Base-by-base conservation (phyloP, 2,113 vertebrate species). In the Eleginops maclovinus region DNA sequence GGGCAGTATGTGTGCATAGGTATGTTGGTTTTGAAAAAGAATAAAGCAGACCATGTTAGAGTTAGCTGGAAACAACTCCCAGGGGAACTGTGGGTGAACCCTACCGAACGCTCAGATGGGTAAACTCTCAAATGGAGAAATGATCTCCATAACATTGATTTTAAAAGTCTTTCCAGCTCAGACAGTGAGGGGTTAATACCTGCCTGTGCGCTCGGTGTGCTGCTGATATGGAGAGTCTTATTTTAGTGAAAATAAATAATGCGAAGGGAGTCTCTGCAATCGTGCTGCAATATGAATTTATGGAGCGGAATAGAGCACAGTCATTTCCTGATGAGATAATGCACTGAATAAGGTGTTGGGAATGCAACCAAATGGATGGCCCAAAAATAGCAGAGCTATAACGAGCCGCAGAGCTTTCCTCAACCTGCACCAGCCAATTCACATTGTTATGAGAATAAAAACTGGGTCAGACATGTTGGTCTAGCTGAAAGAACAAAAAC, bases 391-490 rank as follows among this genome's bases (percentile, higher is more conserved):
- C 58, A 59, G 61, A 3, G 40, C 58, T 70, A 51, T 87, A 81
- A 66, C 51, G 79, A 79, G 54, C 64, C 54, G 41, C 24, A 49
- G 1, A 46, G 72, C 36, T 74, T 67, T 70, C 19, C 31, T 24
- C 53, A 83, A 87, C 47, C 74, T 80, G 64, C 56, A 63, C 17
- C 1, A 17, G 40, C 31, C 21, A 40, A 36, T 68, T 79, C 58
- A 61, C 60, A 70, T 75, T 66, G 73, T 79, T 26, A 64, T 71
- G 50, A 82, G 46, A 51, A 80, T 16, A 54, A 79, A 16, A 43
- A 89, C 19, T 84, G 43, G 86, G 87, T 85, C 82, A 85, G 58
- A 73, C 49, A 59, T 50, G 17, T 55, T 36, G 26, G 50, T 9
- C 16, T 11, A 36, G 17, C 44, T 21, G 22, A 58, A 54, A 44